Conservation (phyloP, 2,797 vertebrate genomes). For the Gymnoscopelus braueri region DNA sequence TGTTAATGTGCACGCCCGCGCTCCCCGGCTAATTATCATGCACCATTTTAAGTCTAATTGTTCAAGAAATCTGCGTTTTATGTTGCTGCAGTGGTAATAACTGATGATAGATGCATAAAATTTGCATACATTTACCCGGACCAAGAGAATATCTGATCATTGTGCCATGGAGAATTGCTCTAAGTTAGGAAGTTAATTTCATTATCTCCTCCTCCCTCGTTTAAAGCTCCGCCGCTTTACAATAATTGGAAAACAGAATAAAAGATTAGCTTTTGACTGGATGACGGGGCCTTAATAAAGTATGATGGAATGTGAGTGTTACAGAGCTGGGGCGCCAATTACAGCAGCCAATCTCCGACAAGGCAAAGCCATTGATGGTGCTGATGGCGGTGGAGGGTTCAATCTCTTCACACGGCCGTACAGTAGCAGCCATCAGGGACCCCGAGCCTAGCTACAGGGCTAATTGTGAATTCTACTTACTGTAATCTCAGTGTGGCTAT, state of each 20-base stretch:
- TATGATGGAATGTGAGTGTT: constrained; percentile 82
- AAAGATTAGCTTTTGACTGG: constrained; percentile 88
- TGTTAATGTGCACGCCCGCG: constrained; percentile 77
- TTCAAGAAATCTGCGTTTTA: constrained; percentile 91
- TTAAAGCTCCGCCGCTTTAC: constrained; percentile 88
- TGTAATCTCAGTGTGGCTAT: constrained; percentile 68
- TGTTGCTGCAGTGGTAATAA: constrained; percentile 92
- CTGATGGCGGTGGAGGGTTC: constrained; percentile 57
- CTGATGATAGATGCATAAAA: constrained; percentile 95
- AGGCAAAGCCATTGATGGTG: constrained; percentile 60
- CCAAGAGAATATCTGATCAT: constrained; percentile 93
- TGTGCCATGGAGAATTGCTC: constrained; percentile 93
- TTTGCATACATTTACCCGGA: constrained; percentile 95
- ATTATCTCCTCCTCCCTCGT: constrained; percentile 91
- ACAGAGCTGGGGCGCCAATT: constrained; percentile 75
- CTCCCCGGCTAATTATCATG: constrained; percentile 92
- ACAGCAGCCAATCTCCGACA: constrained; percentile 73
- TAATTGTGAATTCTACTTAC: constrained; percentile 75
- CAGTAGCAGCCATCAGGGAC: constrained; percentile 68
- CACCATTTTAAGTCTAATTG: constrained; percentile 92
- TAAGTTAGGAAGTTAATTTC: constrained; percentile 95
- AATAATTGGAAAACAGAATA: constrained; percentile 91
- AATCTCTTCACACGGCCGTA: constrained; percentile 71
- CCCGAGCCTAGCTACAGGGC: constrained; percentile 71
- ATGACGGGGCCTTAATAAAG: constrained; percentile 86